Base-by-base conservation (phyloP, 2,113 vertebrate genomes). In the Vulpes lagopus region DNA sequence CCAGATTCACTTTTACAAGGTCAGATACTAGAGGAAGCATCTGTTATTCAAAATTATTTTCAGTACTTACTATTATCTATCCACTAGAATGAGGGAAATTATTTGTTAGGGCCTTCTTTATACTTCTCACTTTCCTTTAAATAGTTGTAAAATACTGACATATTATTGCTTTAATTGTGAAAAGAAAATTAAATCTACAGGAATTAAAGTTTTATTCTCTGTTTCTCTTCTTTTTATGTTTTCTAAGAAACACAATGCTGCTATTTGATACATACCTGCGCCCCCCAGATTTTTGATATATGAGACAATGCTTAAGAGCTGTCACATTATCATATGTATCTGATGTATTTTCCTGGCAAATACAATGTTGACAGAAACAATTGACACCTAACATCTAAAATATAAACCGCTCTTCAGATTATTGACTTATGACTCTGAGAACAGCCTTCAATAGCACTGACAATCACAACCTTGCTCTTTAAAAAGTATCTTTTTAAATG, bases 301-400 rank as follows among this genome's bases (percentile, higher is more conserved):
- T 73, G 35, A 91, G 38, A 94, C 65, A 83, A 91, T 91, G 87
- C 57, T 97, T 76, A 78, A 62, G 35, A 80, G 16, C 22, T 96
- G 92, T 88, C 96, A 94, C 78, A 95, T 97, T 98, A 97, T 89
- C 97, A 94, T 97, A 98, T 49, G 57, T 94, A 94, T 78, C 74
- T 98, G 97, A 96, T 88, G 92, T 84, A 96, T 96, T 91, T 97
- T 97, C 90, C 71, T 94, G 49, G 88, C 74, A 97, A 95, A 96
- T 97, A 78, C 55, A 91, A 92, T 93, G 95, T 96, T 97, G 89
- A 85, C 94, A 96, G 79, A 96, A 97, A 79, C 90, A 97, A 93
- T 90, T 95, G 78, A 89, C 94, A 74, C 19, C 25, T 71, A 94
- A 78, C 32, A 96, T 96, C 91, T 96, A 19, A 95, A 97, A 94